A percentile compares a stretch with the other conserved stretches of the same genome.
Evolutionary conservation across 2,888 invertebrate genomes (phyloP).

Genomic region (Malthinus seriepunctatus): DNA sequence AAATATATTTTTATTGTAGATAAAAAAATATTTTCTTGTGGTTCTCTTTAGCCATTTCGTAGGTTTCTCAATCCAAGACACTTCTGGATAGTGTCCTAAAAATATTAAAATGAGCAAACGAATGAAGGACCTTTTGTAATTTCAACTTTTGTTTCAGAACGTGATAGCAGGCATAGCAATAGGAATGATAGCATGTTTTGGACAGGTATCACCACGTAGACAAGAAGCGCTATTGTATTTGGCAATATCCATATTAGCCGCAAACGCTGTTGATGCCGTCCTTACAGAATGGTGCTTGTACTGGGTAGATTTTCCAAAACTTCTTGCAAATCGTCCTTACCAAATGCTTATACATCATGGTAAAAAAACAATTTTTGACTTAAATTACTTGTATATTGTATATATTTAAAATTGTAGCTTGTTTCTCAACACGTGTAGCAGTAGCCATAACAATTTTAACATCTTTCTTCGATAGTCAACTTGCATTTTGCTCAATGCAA

Average conservation of each 20-base stretch:
- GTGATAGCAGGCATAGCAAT: conserved; percentile 56
- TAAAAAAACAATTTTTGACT: conserved; percentile 34
- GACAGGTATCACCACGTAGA: conserved; percentile 51
- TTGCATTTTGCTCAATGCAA: conserved; percentile 57
- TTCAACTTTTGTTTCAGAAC: conserved; percentile 50
- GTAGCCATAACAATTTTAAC: conserved; percentile 53
- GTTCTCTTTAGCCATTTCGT: too few species aligned
- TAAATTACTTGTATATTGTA: background rate
- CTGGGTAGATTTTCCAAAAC: conserved; percentile 46
- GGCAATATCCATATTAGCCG: conserved; percentile 59
- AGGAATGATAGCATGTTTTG: conserved; percentile 56
- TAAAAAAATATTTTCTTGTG: too few species aligned
- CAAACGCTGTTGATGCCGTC: conserved; percentile 59
- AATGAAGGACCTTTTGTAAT: background rate
- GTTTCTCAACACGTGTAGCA: conserved; percentile 55
- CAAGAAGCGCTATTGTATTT: conserved; percentile 57
- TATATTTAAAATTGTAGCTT: conserved; percentile 48
- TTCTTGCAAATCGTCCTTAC: conserved; percentile 46
- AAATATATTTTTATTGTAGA: too few species aligned
- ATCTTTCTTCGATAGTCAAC: conserved; percentile 57
- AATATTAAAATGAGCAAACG: too few species aligned
- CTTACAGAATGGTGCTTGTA: conserved; percentile 56
- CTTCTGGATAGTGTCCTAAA: too few species aligned
- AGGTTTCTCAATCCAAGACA: too few species aligned
- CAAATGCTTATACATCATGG: conserved; percentile 53